Evolutionary conservation across 2,888 invertebrate genomes (phyloP), one percentile per base, ranked within the genome.

Genomic region (Papilio gigon): DNA sequence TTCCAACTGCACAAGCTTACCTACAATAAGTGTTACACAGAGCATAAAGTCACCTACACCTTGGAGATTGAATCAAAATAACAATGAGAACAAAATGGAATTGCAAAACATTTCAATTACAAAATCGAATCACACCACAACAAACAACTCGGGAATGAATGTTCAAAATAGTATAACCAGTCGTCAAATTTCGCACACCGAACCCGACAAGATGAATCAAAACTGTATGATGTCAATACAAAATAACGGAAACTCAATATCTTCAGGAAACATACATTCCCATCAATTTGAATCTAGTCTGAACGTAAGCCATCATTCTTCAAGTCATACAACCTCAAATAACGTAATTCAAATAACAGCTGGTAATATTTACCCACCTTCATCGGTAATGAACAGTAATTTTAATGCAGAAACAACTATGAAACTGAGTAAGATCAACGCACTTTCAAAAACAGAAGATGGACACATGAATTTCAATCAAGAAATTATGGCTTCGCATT

Each of bases 321-420:
- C 87, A 58, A 78, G 82, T 20, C 90, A 90, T 75, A 81, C 88
- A 3, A 81, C 87, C 11, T 82, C 89, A 1, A 92, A 90, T 75
- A 92, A 92, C 74, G 86, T 92, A 5, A 92, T 92, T 71, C 92
- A 92, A 78, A 92, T 92, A 72, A 86, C 89, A 71, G 85, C 92
- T 70, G 92, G 92, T 68, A 92, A 90, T 72, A 91, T 92, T 72
- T 91, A 91, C 72, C 80, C 89, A 14, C 89, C 90, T 17, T 84
- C 89, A 40, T 85, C 90, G 11, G 81, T 80, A 3, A 87, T 90
- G 78, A 89, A 81, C 61, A 89, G 82, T 74, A 90, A 86, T 70
- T 92, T 92, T 72, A 91, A 92, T 75, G 85, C 89, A 11, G 92
- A 92, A 72, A 92, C 92, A n/a, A 84, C 91, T 27, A 74, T 92